Evolutionary conservation across 2,797 vertebrate genomes (phyloP).

Genomic region (Picus viridis): DNA sequence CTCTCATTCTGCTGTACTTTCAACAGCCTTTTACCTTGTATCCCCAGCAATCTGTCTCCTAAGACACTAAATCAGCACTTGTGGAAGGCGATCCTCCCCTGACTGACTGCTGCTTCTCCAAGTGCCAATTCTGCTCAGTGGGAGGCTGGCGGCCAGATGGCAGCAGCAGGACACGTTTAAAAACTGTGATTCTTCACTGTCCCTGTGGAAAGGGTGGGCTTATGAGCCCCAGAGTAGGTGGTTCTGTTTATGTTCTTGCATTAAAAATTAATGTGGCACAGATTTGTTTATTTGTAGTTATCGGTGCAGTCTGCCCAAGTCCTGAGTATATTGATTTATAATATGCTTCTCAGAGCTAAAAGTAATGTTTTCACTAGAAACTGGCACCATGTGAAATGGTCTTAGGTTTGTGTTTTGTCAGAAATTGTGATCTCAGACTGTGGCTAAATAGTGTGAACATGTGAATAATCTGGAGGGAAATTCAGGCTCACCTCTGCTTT

Average conservation of each 20-base stretch:
- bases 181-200: background rate
- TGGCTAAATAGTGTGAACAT: background rate
- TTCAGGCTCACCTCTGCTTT: background rate
- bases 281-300: slow-evolving; percentile 5
- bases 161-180: slow-evolving; percentile 25
- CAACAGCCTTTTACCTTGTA: background rate
- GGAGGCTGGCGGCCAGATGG: slow-evolving; percentile 27
- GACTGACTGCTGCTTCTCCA: background rate
- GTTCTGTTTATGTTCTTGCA: background rate
- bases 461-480: background rate
- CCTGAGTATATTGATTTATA: background rate
- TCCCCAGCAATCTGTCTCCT: background rate
- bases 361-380: background rate
- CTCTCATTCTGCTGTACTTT: background rate
- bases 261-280: background rate
- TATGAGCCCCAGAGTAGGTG: background rate
- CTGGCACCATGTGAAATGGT: background rate
- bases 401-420: background rate
- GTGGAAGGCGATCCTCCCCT: background rate
- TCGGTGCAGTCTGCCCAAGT: background rate
- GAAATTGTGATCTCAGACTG: background rate
- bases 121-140: accelerated
- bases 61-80: background rate
- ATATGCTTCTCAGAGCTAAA: background rate
- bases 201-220: background rate